A percentile compares a stretch with the other conserved stretches of the same genome.
Evolutionary conservation across 2,113 vertebrate genomes (phyloP).

Genomic region (Lasiurus cinereus): DNA sequence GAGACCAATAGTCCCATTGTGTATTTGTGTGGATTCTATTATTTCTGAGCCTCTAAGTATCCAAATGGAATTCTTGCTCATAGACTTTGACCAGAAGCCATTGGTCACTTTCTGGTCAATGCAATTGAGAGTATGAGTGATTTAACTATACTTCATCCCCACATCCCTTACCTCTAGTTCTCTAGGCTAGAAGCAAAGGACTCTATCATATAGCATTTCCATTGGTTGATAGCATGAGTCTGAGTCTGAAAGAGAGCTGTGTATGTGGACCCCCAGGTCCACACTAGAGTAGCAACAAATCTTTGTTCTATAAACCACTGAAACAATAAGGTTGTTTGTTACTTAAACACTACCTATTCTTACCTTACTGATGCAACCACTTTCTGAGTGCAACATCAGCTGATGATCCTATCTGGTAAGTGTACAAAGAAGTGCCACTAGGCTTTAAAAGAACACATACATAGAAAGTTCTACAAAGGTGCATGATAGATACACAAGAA

Average conservation of each 20-base stretch:
- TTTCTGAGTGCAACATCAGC: background rate
- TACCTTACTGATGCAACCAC: too few relatives aligned
- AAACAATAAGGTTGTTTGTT: background rate
- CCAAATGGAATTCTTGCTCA: background rate
- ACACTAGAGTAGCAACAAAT: background rate
- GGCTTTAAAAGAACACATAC: background rate
- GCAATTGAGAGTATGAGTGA: too few relatives aligned
- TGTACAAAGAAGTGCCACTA: fast-evolving
- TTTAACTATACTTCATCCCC: fast-evolving
- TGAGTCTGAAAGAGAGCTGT: background rate
- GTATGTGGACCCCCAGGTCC: too few relatives aligned
- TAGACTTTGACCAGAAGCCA: too few relatives aligned
- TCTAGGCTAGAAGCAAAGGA: background rate
- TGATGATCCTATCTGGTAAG: fast-evolving
- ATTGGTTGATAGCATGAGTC: background rate
- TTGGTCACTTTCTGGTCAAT: background rate
- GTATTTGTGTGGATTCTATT: background rate
- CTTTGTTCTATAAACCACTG: background rate
- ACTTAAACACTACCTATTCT: background rate
- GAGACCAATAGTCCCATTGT: background rate
- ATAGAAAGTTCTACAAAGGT: background rate
- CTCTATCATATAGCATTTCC: background rate
- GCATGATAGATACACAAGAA: fast-evolving
- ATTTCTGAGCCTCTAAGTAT: background rate
- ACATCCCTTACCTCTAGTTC: fast-evolving